Evolutionary conservation across 1,140 invertebrate genomes (phyloP).

Genomic region (Diploscapter pachys): DNA sequence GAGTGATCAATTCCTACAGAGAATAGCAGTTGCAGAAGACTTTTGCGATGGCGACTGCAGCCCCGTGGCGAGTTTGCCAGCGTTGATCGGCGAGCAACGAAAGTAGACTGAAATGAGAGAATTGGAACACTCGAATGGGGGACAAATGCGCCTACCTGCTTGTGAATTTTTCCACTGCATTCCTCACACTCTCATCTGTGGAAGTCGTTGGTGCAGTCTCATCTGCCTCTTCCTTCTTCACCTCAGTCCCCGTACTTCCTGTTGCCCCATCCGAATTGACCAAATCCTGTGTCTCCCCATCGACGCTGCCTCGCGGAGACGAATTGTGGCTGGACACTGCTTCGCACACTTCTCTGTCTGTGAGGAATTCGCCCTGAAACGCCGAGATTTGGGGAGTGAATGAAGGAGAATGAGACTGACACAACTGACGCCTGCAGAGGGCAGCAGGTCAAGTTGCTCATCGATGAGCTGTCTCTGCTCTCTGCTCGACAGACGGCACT

Average conservation of each 20-base stretch:
- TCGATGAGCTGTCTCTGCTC: conserved; percentile 23
- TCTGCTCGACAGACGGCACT: neutral
- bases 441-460: conserved; percentile 20
- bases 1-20: neutral
- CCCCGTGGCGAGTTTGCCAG: conserved; percentile 28
- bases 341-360: neutral
- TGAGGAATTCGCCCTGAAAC: neutral
- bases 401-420: conserved; percentile 2
- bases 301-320: neutral
- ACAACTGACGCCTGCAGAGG: neutral
- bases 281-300: neutral
- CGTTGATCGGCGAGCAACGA: conserved; percentile 3
- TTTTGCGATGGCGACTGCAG: conserved; percentile 16
- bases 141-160: neutral
- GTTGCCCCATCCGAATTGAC: neutral
- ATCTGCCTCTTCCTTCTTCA: conserved; percentile 5
- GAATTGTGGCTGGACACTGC: neutral
- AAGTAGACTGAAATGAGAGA: conserved; percentile 1
- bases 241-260: neutral
- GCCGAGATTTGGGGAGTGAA: neutral
- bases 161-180: neutral
- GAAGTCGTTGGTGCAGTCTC: neutral
- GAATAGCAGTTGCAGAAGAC: conserved; percentile 3
- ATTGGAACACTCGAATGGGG: neutral
- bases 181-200: conserved; percentile 1